phyloP scores from a whole-genome alignment of 2,888 invertebrate genomes.

The Synergus laeviventris region DNA sequence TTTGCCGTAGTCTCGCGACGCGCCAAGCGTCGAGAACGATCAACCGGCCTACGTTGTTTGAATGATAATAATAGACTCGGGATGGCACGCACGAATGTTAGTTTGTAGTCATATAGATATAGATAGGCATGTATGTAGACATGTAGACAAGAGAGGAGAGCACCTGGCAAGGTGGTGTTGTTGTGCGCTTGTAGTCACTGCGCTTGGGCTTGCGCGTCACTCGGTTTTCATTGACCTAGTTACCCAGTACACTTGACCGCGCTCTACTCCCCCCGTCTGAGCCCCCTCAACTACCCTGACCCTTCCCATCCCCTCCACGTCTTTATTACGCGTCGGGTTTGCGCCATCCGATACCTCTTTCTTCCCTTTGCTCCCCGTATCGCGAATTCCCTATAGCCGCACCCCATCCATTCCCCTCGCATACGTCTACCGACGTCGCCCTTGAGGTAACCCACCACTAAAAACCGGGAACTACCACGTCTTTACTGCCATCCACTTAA shows the following conservation, averaged over 20 bases:
- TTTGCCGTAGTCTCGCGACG: background rate
- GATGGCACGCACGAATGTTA: constrained; percentile 49
- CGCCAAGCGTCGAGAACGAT: constrained; percentile 20
- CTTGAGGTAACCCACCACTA: constrained; percentile 1
- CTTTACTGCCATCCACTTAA: constrained; percentile 48
- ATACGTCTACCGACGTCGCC: constrained; percentile 46
- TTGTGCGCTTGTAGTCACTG: constrained; percentile 55
- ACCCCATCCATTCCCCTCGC: constrained; percentile 54
- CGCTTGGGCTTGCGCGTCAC: constrained; percentile 63
- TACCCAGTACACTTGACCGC: constrained; percentile 76
- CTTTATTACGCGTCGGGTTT: constrained; percentile 3
- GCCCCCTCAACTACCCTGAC: constrained; percentile 44
- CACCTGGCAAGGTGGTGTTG: constrained; percentile 48
- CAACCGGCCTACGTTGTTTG: background rate
- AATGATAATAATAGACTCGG: constrained; percentile 51
- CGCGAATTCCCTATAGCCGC: constrained; percentile 15
- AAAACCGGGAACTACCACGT: constrained; percentile 43
- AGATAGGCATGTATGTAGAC: background rate
- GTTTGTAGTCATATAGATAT: constrained; percentile 22
- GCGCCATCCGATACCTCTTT: constrained; percentile 23
- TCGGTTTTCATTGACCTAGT: constrained; percentile 74
- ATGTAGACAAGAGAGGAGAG: background rate
- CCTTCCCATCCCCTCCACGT: background rate
- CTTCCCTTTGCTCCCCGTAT: background rate
- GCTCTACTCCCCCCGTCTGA: constrained; percentile 61